A percentile compares a stretch with the other conserved stretches of the same genome.
phyloP scores from a whole-genome alignment of 2,797 vertebrate genomes.

The Peromyscus melanophrys region DNA sequence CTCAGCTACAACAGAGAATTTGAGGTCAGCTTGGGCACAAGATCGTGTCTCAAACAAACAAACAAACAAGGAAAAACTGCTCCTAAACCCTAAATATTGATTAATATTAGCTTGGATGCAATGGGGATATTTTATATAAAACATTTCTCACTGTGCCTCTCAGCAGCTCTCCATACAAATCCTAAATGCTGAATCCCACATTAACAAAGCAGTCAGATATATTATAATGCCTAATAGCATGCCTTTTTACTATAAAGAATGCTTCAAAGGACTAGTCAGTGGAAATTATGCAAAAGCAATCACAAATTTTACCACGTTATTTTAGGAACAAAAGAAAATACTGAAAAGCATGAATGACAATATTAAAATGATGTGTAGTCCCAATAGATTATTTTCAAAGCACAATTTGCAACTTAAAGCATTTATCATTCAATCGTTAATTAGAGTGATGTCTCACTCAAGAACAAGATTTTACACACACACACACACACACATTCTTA shows the following conservation, averaged over 20 bases:
- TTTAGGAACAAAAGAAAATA: constrained; percentile 48
- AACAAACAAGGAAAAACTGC: neutral
- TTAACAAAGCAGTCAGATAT: constrained; percentile 60
- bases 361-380: constrained; percentile 57
- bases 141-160: neutral
- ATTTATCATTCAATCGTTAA: constrained; percentile 45
- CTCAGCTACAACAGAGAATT: neutral
- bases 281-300: constrained; percentile 42
- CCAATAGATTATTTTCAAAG: constrained; percentile 48
- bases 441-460: constrained; percentile 1
- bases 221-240: constrained; percentile 7
- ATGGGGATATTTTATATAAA: neutral
- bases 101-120: constrained; percentile 41
- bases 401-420: constrained; percentile 47
- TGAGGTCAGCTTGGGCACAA: neutral
- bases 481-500: neutral
- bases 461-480: constrained; percentile 6
- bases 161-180: constrained; percentile 8
- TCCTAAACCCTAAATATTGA: neutral
- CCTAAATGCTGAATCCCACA: constrained; percentile 49
- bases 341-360: constrained; percentile 44
- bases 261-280: constrained; percentile 54
- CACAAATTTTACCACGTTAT: constrained; percentile 41
- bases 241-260: neutral
- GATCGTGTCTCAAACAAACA: neutral